These are phyloP conservation scores for Xiphias gladius DNA, from an alignment of 2,113 vertebrate genomes.

Conservation along the genomic window DNA sequence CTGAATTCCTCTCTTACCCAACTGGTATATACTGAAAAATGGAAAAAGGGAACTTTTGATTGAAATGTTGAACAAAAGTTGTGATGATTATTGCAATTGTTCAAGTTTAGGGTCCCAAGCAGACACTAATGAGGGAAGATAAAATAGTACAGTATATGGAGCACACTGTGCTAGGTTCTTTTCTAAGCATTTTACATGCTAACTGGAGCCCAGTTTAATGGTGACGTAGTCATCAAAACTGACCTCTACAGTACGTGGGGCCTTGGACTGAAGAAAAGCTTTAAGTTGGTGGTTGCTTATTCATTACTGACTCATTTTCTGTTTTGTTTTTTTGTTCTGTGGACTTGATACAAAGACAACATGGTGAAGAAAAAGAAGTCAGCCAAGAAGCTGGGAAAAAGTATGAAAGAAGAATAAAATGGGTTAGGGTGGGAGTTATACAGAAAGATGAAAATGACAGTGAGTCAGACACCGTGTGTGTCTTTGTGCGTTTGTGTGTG, in stretches of 20 bases:
- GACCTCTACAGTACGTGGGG: conserved; percentile 5
- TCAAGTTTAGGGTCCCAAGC: not conserved
- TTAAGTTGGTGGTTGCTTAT: not conserved
- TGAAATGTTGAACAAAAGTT: not conserved
- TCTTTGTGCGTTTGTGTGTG: too few relatives aligned
- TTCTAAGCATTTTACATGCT: not conserved
- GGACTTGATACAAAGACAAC: not conserved
- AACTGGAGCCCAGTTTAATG: not conserved
- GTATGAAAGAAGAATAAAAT: conserved; percentile 7
- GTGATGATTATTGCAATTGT: not conserved
- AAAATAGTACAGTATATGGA: not conserved
- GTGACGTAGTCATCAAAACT: conserved; percentile 3
- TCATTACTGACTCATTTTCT: conserved; percentile 19
- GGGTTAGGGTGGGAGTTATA: conserved; percentile 25
- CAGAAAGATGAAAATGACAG: conserved; percentile 19
- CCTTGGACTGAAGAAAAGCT: not conserved
- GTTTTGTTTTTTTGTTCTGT: not conserved
- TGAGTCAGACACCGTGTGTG: conserved; percentile 35
- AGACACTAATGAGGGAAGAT: not conserved
- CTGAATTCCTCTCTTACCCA: too few relatives aligned
- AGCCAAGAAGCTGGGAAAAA: not conserved
- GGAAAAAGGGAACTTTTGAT: not conserved
- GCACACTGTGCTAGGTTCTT: not conserved
- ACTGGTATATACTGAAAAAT: not conserved
- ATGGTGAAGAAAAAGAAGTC: conserved; percentile 9